These are phyloP conservation scores for Apis florea DNA, from an alignment of 1,140 invertebrate genomes.

Conservation along the genomic window DNA sequence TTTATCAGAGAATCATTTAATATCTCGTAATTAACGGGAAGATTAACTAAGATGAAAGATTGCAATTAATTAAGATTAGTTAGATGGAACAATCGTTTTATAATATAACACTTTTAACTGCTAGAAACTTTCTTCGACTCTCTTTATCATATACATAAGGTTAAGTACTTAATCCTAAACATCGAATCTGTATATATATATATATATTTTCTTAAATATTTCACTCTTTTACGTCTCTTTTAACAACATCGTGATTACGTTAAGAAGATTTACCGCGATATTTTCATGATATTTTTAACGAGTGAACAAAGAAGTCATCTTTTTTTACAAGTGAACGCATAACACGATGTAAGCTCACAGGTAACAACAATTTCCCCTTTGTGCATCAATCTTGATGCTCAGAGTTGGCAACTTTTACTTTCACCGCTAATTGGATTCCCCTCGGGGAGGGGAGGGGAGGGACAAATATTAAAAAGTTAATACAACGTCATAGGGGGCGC, in stretches of 20 bases:
- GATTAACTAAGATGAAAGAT: too few relatives aligned
- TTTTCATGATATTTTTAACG: too few relatives aligned
- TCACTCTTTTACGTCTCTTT: neutral
- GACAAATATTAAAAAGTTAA: conserved; percentile 18
- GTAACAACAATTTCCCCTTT: neutral
- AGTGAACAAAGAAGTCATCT: neutral
- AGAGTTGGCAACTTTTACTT: neutral
- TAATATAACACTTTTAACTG: neutral
- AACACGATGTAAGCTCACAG: too few relatives aligned
- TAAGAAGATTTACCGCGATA: neutral
- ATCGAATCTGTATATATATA: neutral
- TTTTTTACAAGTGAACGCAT: neutral
- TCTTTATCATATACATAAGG: neutral
- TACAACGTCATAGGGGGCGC: conserved; percentile 15
- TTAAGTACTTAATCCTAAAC: too few relatives aligned
- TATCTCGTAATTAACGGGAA: too few relatives aligned
- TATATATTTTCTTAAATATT: neutral
- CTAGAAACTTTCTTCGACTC: neutral
- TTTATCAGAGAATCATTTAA: too few relatives aligned
- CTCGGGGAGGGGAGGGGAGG: too few relatives aligned
- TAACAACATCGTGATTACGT: neutral
- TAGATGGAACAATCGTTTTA: neutral
- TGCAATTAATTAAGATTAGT: too few relatives aligned
- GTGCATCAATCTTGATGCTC: neutral
- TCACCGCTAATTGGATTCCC: neutral